Evolutionary conservation across 2,797 vertebrate genomes (phyloP).

Genomic region (Muscicapa striata): DNA sequence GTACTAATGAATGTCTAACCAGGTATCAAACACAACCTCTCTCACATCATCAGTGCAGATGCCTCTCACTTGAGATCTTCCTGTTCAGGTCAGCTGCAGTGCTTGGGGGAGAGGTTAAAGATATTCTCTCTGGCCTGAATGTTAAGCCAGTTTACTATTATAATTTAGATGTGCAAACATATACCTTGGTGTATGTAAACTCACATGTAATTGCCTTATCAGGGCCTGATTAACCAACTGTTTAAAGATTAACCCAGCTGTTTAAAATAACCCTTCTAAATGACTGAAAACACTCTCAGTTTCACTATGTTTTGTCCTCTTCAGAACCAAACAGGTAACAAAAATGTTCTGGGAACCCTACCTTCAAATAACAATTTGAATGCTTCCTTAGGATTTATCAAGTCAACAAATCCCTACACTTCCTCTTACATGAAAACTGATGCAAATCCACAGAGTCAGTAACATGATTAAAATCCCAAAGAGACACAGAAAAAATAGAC

Average conservation of each 20-base stretch:
- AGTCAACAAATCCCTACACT: background rate
- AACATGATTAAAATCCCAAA: background rate
- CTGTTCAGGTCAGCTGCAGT: background rate
- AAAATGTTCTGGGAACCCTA: background rate
- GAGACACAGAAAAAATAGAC: background rate
- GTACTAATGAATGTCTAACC: background rate
- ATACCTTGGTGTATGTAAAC: background rate
- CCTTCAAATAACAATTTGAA: background rate
- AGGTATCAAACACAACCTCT: background rate
- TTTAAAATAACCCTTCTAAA: background rate
- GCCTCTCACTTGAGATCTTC: background rate
- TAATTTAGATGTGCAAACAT: constrained; percentile 13
- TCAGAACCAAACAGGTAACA: background rate
- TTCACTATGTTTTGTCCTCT: background rate
- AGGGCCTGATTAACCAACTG: background rate
- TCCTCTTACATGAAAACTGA: background rate
- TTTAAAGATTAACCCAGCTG: constrained; percentile 45
- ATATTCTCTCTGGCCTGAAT: background rate
- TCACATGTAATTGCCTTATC: background rate
- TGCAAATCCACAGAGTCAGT: background rate
- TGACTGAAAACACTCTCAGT: background rate
- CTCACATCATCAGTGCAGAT: background rate
- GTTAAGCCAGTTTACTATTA: background rate
- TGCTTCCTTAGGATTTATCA: background rate
- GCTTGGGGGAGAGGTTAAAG: background rate